Evolutionary conservation across 2,888 invertebrate species (phyloP), one percentile per base, ranked within the genome.

Genomic region (Cataglyphis livida): DNA sequence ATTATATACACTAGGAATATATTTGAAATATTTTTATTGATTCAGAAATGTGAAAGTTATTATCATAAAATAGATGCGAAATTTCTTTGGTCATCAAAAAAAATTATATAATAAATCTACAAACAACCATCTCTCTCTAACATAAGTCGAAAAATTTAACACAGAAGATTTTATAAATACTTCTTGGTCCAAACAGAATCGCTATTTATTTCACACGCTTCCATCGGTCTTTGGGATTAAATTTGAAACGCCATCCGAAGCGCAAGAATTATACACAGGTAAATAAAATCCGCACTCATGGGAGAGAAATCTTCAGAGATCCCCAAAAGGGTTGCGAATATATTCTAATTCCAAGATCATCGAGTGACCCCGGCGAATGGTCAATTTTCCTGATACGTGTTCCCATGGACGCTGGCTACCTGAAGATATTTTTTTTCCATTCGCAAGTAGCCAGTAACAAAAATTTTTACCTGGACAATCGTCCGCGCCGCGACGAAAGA

Each of bases 371-470:
- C 64, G 59, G 41, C 83, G 66, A 89, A 89, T 91, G 92, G 93
- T 89, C 93, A 92, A 85, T 82, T 87, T 82, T 74, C 84, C 82
- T 75, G 21, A 90, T 88, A 44, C 15, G 54, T 25, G 91, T 93
- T 93, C 93, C 93, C 93, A 93, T 93, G 92, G 85, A 87, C 87
- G 81, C 44, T 83, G 84, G 84, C 90, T 92, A 92, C 92, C 92
- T 92, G 92, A 76, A 70, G 79, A 82, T 85, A 57, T 66, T 83
- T 41, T 41, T 61, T 66, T 59, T 74, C 48, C 48, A 21, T 21
- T 61, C 68, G 79, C 65, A 68, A 32, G 18, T 28, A n/a, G 12
- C 61, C 7, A 25, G 65, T 54, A 65, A 76, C 38, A n/a, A 75
- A 81, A 73, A 78, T 85, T 88, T 85, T 87, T 89, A 89, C 89